A percentile compares a stretch with the other conserved stretches of the same genome.
These are phyloP conservation scores for Emmelina monodactyla DNA, from an alignment of 2,888 invertebrate genomes.

Conservation along the genomic window DNA sequence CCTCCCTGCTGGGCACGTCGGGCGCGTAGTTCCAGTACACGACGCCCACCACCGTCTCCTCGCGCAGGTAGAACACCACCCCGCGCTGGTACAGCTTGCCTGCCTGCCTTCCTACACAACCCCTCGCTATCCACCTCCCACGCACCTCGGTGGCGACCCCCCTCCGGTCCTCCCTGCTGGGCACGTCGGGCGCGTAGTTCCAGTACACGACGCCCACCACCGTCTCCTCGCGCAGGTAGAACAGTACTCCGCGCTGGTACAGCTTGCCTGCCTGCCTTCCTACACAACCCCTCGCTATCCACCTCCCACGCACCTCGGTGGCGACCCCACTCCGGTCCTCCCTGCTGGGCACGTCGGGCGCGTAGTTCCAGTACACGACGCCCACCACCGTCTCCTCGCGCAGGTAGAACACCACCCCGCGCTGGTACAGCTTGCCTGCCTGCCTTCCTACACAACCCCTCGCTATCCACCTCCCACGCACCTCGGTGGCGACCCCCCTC, in stretches of 20 bases:
- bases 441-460: too few species aligned
- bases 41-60: slow-evolving; percentile 45
- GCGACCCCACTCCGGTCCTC: too few species aligned
- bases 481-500: slow-evolving; percentile 45
- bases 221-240: slow-evolving; percentile 44
- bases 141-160: slow-evolving; percentile 47
- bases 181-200: slow-evolving; percentile 44
- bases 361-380: slow-evolving; percentile 49
- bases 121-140: too few species aligned
- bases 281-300: too few species aligned
- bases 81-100: slow-evolving; percentile 53
- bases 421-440: too few species aligned
- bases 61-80: slow-evolving; percentile 44
- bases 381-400: slow-evolving; percentile 47
- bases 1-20: slow-evolving; percentile 37
- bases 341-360: slow-evolving; percentile 36
- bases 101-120: too few species aligned
- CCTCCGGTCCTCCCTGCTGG: too few species aligned
- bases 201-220: slow-evolving; percentile 49
- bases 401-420: slow-evolving; percentile 47
- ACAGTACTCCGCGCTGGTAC: slow-evolving; percentile 47
- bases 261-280: too few species aligned
- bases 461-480: too few species aligned
- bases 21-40: slow-evolving; percentile 56
- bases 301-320: too few species aligned